These are phyloP conservation scores for Clarias macrocephalus DNA, from an alignment of 2,113 vertebrate genomes.

Conservation along the genomic window DNA sequence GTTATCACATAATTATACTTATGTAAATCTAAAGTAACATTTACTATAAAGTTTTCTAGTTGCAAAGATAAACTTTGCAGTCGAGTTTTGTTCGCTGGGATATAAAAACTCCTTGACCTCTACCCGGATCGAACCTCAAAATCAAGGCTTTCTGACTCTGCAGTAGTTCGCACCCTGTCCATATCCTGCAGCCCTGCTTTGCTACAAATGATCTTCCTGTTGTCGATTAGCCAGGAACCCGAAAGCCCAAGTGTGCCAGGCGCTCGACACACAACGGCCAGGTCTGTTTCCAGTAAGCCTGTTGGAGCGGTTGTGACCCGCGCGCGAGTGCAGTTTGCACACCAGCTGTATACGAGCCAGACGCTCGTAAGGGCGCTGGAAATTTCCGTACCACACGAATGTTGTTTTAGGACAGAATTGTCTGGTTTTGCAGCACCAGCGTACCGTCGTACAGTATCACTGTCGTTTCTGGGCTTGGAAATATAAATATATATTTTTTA, in stretches of 20 bases:
- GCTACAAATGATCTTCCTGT: background rate
- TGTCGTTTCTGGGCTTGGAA: constrained; percentile 14
- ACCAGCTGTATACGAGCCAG: background rate
- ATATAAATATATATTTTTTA: background rate
- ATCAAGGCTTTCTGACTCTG: background rate
- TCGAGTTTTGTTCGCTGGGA: background rate
- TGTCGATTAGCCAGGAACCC: background rate
- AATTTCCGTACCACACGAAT: background rate
- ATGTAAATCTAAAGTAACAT: background rate
- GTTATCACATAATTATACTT: background rate
- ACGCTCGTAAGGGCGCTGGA: background rate
- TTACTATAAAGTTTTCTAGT: background rate
- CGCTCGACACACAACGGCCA: background rate
- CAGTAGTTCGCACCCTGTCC: background rate
- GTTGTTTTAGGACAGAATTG: background rate
- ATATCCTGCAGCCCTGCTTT: background rate
- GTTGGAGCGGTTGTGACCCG: background rate
- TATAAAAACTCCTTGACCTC: background rate
- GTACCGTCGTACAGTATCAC: background rate
- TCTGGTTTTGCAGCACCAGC: background rate
- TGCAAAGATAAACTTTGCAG: background rate
- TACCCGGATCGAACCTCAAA: background rate
- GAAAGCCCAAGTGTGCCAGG: background rate
- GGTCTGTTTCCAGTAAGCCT: constrained; percentile 27
- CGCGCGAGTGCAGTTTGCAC: background rate